Base-by-base conservation (phyloP, 2,797 vertebrate genomes). In the Amblyraja radiata region DNA sequence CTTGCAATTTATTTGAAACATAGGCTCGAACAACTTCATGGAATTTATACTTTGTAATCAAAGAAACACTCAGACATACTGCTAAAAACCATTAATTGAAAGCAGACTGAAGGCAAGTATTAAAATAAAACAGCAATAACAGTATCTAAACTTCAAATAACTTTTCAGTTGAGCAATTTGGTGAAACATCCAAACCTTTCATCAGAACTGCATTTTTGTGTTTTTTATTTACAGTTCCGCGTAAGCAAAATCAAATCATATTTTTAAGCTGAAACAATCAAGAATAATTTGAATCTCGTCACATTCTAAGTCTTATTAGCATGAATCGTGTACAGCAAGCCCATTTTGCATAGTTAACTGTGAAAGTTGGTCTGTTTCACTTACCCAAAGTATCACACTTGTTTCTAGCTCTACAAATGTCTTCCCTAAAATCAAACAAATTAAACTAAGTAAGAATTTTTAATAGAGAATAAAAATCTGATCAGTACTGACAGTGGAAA, bases 361-460 rank as follows among this genome's bases (percentile, higher is more conserved):
- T 68, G 84, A 88, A 88, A 92, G 90, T 92, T 92, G 90, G 71
- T 74, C 90, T 76, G 90, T 92, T 92, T 25, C 95, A 96, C 96
- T 98, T 97, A 99, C 99, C 98, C 95, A 99, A 96, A 0, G 98
- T 99, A 96, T 99, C 98, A 93, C 99, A 99, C 96, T 98, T 99
- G 95, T 99, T 97, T 96, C 97, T 98, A 54, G 97, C 97, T 94
- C 98, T 97, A 96, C 98, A 99, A 95, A 99, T 99, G 95, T 99
- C 99, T 96, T 99, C 98, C 96, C 99, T 99, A 95, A 94, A 93
- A 93, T 83, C 90, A 93, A 93, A 93, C 93, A 93, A 93, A 93
- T 80, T 84, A 93, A 92, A 92, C 90, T 92, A 91, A 36, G 73
- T 92, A 74, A 92, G 90, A 92, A 92, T 92, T 92, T 88, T 84